These are phyloP conservation scores for Tetrax tetrax DNA, from an alignment of 2,113 vertebrate species.

Conservation along the genomic window DNA sequence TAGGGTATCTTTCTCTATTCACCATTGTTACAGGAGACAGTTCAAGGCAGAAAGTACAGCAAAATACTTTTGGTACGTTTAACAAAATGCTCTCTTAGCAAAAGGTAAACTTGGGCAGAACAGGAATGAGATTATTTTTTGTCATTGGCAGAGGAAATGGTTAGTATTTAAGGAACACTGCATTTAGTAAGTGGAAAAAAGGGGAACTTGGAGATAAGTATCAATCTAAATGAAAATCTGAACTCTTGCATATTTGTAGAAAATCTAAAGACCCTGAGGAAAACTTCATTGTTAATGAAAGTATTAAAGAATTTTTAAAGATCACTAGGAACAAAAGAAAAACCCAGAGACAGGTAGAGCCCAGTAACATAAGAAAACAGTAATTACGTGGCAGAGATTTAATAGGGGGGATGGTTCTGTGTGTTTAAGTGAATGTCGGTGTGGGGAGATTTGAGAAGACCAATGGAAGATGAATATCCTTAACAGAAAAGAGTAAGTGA, in stretches of 20 bases:
- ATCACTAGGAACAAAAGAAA: not conserved
- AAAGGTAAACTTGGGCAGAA: not conserved
- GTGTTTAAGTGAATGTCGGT: not conserved
- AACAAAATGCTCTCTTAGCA: not conserved
- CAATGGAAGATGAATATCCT: not conserved
- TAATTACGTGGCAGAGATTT: not conserved
- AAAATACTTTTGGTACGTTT: not conserved
- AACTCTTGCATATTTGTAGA: not conserved
- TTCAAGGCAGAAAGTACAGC: not conserved
- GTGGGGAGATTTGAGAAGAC: not conserved
- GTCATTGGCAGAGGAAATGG: not conserved
- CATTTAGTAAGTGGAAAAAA: not conserved
- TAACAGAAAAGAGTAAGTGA: not conserved
- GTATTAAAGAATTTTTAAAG: not conserved
- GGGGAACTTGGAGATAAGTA: not conserved
- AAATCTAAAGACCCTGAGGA: not conserved
- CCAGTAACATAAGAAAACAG: not conserved
- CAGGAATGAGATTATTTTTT: not conserved
- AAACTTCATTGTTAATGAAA: not conserved
- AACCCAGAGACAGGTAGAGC: not conserved
- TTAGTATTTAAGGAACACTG: not conserved
- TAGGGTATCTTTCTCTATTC: not conserved
- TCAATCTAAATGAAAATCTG: not conserved
- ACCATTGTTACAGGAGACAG: not conserved
- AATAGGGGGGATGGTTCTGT: not conserved